Conservation (phyloP, 1,140 invertebrate genomes). For the Drosophila grimshawi region DNA sequence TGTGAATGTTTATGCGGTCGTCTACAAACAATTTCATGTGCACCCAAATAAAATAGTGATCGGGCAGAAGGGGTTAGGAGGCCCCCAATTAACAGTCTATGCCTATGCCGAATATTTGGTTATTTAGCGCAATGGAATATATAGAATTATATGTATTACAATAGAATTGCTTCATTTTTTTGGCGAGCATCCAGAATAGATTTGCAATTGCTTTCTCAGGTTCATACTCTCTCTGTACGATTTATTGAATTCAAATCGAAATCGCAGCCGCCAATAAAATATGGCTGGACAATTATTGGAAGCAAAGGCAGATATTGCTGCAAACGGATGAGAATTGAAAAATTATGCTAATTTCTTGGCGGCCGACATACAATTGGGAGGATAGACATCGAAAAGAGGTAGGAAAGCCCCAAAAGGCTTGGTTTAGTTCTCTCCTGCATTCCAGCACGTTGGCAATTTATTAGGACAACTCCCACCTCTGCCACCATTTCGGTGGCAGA, state of each 20-base stretch:
- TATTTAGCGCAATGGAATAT: too few relatives aligned
- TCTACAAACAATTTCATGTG: conserved; percentile 56
- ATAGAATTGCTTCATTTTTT: too few relatives aligned
- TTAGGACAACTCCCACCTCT: conserved; percentile 38
- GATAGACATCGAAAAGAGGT: conserved; percentile 48
- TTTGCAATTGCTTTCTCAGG: neutral
- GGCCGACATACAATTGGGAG: conserved; percentile 64
- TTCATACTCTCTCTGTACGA: neutral
- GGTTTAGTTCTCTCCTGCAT: conserved; percentile 53
- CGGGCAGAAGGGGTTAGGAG: neutral
- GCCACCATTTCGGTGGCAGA: neutral
- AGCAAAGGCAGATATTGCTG: neutral
- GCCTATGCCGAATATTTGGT: too few relatives aligned
- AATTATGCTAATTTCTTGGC: conserved; percentile 72
- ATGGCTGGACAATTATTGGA: conserved; percentile 27
- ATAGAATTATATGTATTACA: too few relatives aligned
- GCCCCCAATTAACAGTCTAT: too few relatives aligned
- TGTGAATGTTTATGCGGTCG: conserved; percentile 69
- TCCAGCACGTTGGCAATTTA: conserved; percentile 80
- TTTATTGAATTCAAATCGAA: neutral
- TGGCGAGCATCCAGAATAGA: neutral
- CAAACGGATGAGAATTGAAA: conserved; percentile 68
- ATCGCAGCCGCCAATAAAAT: conserved; percentile 18
- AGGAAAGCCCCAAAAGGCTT: conserved; percentile 66
- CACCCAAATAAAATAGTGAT: conserved; percentile 1